Evolutionary conservation across 1,140 invertebrate genomes (phyloP).

Genomic region (Agrilus planipennis): DNA sequence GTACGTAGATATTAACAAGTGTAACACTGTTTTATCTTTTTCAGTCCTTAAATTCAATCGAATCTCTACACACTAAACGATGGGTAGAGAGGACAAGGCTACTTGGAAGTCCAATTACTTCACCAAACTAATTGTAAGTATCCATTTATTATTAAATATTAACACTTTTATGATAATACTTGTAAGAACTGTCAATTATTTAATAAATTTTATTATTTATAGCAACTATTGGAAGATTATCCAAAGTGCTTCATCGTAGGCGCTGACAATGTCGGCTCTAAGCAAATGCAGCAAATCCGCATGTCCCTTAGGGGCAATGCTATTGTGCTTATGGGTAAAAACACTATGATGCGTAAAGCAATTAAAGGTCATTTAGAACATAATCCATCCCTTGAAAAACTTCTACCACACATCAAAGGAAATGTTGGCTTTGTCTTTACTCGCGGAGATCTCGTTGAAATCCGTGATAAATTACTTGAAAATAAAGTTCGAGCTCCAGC

Average conservation of each 20-base stretch:
- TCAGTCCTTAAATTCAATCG: conserved; percentile 15
- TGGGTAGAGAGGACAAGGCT: conserved; percentile 15
- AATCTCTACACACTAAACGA: conserved; percentile 15
- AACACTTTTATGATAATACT: conserved; percentile 28
- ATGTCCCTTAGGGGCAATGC: conserved; percentile 79
- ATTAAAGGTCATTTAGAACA: conserved; percentile 93
- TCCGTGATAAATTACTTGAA: conserved; percentile 84
- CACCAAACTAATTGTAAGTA: conserved; percentile 86
- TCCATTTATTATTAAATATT: conserved; percentile 15
- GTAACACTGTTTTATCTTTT: conserved; percentile 37
- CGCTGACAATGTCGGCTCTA: conserved; percentile 99
- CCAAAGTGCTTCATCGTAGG: conserved; percentile 98
- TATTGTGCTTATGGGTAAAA: conserved; percentile 98
- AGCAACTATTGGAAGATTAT: conserved; percentile 96
- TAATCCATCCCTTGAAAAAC: conserved; percentile 87
- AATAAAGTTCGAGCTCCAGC: conserved; percentile 97
- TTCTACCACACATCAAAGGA: conserved; percentile 89
- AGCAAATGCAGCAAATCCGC: conserved; percentile 99
- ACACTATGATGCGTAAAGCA: conserved; percentile 99
- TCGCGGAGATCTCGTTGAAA: conserved; percentile 84
- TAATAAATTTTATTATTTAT: conserved; percentile 30
- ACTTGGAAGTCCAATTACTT: conserved; percentile 75
- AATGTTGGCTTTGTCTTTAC: conserved; percentile 99
- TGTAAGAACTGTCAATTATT: conserved; percentile 35
- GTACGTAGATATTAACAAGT: too few species aligned